Evolutionary conservation across 2,113 vertebrate species (phyloP).

Genomic region (Loxodonta africana): DNA sequence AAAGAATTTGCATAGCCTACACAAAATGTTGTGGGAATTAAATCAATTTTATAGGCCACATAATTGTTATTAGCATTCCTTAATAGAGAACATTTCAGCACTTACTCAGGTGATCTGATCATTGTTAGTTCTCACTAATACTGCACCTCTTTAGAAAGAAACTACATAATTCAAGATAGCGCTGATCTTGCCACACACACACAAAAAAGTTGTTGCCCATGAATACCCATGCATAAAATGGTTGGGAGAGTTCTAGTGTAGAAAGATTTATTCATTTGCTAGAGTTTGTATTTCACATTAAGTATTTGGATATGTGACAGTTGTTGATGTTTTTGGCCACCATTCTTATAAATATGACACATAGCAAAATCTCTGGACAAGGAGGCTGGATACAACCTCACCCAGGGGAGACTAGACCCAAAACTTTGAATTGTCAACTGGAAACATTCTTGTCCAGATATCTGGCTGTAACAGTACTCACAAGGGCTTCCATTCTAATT

Average conservation of each 20-base stretch:
- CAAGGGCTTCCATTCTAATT: not conserved
- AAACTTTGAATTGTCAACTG: not conserved
- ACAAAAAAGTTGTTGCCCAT: not conserved
- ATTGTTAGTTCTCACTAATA: not conserved
- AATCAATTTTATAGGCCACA: not conserved
- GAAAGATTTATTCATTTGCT: not conserved
- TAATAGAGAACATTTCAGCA: not conserved
- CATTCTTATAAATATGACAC: not conserved
- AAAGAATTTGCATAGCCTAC: slow-evolving; percentile 6
- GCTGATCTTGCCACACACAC: not conserved
- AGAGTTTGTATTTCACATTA: not conserved
- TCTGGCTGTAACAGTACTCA: not conserved
- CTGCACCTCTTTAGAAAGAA: not conserved
- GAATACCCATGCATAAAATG: not conserved
- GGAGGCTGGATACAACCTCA: not conserved
- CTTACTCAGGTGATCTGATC: not conserved
- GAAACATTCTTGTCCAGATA: not conserved
- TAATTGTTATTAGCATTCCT: not conserved
- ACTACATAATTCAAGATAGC: not conserved
- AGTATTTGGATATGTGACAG: not conserved
- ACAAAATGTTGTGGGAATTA: slow-evolving; percentile 25
- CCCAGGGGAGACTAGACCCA: not conserved
- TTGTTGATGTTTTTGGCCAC: not conserved
- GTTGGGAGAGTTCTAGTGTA: not conserved
- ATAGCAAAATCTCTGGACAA: not conserved